Conservation (phyloP, 1,140 invertebrate species). For the Linepithema humile region DNA sequence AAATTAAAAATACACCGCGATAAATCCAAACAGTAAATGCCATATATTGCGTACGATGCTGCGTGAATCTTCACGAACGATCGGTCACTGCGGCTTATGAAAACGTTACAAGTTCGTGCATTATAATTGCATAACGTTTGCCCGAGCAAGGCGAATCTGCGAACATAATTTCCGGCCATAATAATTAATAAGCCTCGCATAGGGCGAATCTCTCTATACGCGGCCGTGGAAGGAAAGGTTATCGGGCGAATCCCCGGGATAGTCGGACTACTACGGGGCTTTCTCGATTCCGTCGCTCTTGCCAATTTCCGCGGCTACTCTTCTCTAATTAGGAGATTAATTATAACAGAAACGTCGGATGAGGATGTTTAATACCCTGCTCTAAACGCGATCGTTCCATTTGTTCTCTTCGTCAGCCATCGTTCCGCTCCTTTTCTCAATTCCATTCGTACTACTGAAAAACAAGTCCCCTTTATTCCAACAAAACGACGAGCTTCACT, state of each 20-base stretch:
- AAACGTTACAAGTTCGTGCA: conserved; percentile 54
- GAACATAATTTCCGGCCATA: conserved; percentile 65
- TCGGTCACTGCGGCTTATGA: conserved; percentile 44
- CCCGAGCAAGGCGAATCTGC: conserved; percentile 25
- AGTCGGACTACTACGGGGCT: neutral
- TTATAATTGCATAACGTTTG: conserved; percentile 58
- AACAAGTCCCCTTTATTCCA: conserved; percentile 42
- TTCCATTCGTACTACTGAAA: neutral
- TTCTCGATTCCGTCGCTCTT: conserved; percentile 54
- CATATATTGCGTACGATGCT: neutral
- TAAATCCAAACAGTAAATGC: neutral
- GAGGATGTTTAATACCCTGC: conserved; percentile 64
- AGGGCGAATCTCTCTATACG: conserved; percentile 8
- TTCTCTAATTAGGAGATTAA: conserved; percentile 76
- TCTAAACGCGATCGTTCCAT: conserved; percentile 48
- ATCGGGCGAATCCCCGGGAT: conserved; percentile 48
- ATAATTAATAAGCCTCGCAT: conserved; percentile 64
- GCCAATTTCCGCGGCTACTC: conserved; percentile 62
- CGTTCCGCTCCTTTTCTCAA: neutral
- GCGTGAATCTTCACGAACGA: neutral
- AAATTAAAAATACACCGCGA: neutral
- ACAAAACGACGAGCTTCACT: neutral
- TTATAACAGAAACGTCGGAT: conserved; percentile 67
- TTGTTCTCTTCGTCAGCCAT: conserved; percentile 19
- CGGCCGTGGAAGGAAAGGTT: conserved; percentile 56